Conservation (phyloP, 2,888 invertebrate genomes). For the Campaea margaritaria region DNA sequence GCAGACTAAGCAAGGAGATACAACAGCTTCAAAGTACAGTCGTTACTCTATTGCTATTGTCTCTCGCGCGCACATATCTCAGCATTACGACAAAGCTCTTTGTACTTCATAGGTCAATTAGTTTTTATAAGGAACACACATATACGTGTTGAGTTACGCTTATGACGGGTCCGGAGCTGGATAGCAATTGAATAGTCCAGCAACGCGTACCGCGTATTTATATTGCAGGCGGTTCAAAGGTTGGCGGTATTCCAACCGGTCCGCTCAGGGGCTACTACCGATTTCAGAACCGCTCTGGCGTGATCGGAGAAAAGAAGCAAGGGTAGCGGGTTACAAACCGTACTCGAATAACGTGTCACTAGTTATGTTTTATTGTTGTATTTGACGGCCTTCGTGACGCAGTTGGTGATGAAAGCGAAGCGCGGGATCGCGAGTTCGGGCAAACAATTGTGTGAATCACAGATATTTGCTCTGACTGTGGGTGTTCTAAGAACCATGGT, state of each 20-base stretch:
- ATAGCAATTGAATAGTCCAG: slow-evolving; percentile 43
- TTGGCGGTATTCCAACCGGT: slow-evolving; percentile 40
- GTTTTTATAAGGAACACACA: slow-evolving; percentile 19
- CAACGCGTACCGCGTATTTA: slow-evolving; percentile 36
- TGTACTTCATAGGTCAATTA: slow-evolving; percentile 10
- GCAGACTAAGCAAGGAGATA: neutral
- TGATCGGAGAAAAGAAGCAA: slow-evolving; percentile 6
- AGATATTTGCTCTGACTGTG: no score
- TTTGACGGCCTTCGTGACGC: no score
- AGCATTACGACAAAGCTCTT: slow-evolving; percentile 7
- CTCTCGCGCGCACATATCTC: slow-evolving; percentile 1
- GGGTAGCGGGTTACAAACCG: neutral
- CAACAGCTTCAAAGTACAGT: neutral
- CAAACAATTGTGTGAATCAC: no score
- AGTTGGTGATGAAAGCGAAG: no score
- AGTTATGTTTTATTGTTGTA: neutral
- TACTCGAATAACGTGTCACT: neutral
- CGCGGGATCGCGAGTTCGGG: no score
- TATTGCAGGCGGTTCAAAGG: slow-evolving; percentile 35
- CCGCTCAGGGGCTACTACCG: slow-evolving; percentile 14
- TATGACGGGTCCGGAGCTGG: slow-evolving; percentile 25
- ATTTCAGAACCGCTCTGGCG: slow-evolving; percentile 9
- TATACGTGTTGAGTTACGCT: slow-evolving; percentile 25
- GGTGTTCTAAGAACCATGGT: no score
- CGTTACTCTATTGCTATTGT: neutral